Evolutionary conservation across 2,888 invertebrate species (phyloP).

Genomic region (Stenodema calcarata): DNA sequence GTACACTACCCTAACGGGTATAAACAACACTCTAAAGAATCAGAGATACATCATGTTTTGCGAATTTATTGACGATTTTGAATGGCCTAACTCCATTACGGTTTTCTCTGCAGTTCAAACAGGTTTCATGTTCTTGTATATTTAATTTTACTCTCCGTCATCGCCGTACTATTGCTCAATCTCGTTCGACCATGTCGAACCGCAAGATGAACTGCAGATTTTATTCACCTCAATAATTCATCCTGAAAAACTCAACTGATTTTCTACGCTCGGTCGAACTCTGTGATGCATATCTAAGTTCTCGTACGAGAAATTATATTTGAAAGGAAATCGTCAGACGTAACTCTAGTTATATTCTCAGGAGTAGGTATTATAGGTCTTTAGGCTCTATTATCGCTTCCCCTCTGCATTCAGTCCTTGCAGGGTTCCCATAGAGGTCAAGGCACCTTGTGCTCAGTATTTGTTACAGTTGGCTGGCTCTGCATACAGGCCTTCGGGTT

Average conservation of each 20-base stretch:
- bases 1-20: too few relatives aligned
- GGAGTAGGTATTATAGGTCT: neutral
- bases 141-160: too few relatives aligned
- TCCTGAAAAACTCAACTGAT: neutral
- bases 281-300: neutral
- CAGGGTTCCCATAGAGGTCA: neutral
- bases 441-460: neutral
- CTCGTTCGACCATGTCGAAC: neutral
- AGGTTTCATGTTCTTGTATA: too few relatives aligned
- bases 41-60: too few relatives aligned
- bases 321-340: neutral
- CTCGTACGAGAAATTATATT: neutral
- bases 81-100: too few relatives aligned
- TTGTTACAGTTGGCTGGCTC: neutral
- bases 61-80: too few relatives aligned
- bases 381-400: neutral
- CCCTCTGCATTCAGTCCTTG: neutral
- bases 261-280: neutral
- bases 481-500: neutral
- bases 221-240: neutral
- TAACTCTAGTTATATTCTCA: neutral
- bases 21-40: too few relatives aligned
- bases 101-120: too few relatives aligned
- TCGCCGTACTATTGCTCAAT: too few relatives aligned
- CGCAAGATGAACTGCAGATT: neutral